These are phyloP conservation scores for Mormyrops attenuatus DNA, from an alignment of 2,797 vertebrate genomes.

Conservation along the genomic window DNA sequence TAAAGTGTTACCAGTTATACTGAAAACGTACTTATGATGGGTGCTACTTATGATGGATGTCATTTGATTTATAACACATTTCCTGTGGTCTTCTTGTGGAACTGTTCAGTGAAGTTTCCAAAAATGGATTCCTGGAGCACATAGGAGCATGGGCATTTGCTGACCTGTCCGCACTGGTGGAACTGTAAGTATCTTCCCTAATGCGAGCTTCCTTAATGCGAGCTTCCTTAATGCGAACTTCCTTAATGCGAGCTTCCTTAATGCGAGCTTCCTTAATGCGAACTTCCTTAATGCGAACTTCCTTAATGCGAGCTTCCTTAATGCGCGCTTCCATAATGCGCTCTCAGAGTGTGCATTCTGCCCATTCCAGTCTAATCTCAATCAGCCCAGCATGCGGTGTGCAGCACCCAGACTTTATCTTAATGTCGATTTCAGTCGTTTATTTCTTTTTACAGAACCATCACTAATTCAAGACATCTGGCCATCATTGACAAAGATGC, in stretches of 20 bases:
- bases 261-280: too few species aligned
- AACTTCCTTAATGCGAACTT: too few species aligned
- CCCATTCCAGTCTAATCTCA: neutral
- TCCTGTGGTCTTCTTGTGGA: neutral
- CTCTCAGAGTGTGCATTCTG: neutral
- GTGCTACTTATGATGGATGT: neutral
- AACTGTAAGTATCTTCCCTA: neutral
- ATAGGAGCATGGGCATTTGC: neutral
- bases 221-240: too few species aligned
- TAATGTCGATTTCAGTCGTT: neutral
- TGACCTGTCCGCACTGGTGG: neutral
- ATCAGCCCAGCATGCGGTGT: neutral
- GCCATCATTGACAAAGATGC: conserved; percentile 70
- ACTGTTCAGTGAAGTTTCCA: neutral
- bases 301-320: too few species aligned
- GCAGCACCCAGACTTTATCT: neutral
- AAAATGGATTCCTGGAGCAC: neutral
- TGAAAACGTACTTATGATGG: neutral
- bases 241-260: too few species aligned
- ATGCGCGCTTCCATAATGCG: too few species aligned
- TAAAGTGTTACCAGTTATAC: neutral
- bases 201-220: neutral
- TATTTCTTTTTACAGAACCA: conserved; percentile 65
- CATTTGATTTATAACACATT: neutral
- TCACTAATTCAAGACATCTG: conserved; percentile 83